Conservation (phyloP, 2,888 invertebrate genomes). For the Campoplex nolae region DNA sequence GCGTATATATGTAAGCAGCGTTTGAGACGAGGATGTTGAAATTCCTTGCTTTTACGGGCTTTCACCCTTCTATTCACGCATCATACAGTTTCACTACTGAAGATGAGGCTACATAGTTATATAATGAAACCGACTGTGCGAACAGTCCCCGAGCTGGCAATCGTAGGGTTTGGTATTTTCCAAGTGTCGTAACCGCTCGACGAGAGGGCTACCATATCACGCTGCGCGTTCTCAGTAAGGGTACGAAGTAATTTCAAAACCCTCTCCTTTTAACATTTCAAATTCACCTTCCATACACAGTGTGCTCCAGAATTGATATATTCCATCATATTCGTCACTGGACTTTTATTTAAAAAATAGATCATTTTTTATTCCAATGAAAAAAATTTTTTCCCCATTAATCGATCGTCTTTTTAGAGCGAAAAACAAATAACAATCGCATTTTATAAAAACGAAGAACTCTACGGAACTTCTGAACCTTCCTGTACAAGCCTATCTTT, state of each 20-base stretch:
- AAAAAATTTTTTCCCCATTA: neutral
- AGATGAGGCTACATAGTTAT: constrained; percentile 18
- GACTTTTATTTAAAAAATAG: neutral
- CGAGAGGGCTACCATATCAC: constrained; percentile 42
- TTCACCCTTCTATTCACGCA: constrained; percentile 10
- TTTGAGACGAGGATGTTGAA: constrained; percentile 43
- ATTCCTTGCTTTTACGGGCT: constrained; percentile 59
- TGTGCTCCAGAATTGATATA: neutral
- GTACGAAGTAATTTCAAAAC: constrained; percentile 25
- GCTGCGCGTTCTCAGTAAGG: neutral
- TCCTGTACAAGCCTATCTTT: neutral
- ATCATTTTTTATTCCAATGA: neutral
- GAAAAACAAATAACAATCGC: neutral
- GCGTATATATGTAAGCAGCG: constrained; percentile 44
- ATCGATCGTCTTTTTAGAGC: neutral
- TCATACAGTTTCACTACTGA: constrained; percentile 28
- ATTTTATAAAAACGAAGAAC: neutral
- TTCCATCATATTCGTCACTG: neutral
- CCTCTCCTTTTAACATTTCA: neutral
- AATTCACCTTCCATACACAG: neutral
- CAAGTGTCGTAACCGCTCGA: constrained; percentile 60
- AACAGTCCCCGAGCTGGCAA: constrained; percentile 21
- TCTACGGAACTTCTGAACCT: neutral
- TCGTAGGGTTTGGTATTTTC: constrained; percentile 50
- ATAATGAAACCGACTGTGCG: constrained; percentile 26